Evolutionary conservation across 2,888 invertebrate species (phyloP).

Genomic region (Agrochola lota): DNA sequence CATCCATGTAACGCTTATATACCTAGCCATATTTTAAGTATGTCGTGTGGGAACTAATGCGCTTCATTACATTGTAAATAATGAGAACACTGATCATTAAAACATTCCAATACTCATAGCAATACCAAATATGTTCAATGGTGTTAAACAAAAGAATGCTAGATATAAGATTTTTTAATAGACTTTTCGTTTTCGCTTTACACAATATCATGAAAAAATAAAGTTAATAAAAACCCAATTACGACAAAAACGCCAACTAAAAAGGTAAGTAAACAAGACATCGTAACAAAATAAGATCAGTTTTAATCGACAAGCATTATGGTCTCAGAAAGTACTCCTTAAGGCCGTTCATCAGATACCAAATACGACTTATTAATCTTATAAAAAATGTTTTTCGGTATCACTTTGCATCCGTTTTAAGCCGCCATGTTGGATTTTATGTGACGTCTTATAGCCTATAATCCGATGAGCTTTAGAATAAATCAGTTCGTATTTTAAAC

Average conservation of each 20-base stretch:
- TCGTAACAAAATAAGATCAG: too few species aligned
- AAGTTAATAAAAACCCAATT: too few species aligned
- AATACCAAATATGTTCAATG: constrained; percentile 44
- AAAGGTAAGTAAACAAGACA: too few species aligned
- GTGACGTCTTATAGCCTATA: too few species aligned
- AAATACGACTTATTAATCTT: too few species aligned
- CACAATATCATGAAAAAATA: neutral
- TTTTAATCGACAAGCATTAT: too few species aligned
- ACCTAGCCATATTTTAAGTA: constrained; percentile 39
- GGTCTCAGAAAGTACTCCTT: too few species aligned
- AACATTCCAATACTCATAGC: constrained; percentile 63
- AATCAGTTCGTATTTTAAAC: neutral
- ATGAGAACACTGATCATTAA: constrained; percentile 51
- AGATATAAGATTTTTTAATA: neutral
- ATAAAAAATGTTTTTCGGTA: too few species aligned
- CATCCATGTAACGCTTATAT: constrained; percentile 43
- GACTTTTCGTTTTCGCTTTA: neutral
- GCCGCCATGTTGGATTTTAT: too few species aligned
- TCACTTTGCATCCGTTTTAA: too few species aligned
- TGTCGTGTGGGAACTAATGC: constrained; percentile 76
- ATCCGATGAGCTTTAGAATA: neutral
- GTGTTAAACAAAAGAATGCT: constrained; percentile 41
- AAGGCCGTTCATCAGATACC: too few species aligned
- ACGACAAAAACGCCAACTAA: too few species aligned
- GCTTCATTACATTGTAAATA: constrained; percentile 76